Percentiles rank a stretch among this genome's conserved stretches.
These are phyloP conservation scores for Sclerurus mexicanus DNA, from an alignment of 2,113 vertebrate genomes.

Conservation along the genomic window DNA sequence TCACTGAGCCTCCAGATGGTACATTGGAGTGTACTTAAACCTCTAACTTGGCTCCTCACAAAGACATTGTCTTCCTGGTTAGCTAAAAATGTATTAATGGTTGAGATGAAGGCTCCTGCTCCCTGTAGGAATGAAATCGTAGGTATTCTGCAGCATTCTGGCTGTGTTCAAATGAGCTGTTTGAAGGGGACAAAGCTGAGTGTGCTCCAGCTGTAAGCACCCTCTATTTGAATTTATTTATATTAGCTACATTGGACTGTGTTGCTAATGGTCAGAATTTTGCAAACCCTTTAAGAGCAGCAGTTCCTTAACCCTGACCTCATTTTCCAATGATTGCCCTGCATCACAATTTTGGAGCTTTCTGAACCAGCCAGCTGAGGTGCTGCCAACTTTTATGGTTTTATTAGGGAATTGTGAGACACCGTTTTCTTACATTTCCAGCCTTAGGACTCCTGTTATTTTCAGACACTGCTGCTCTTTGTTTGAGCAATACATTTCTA, in stretches of 20 bases:
- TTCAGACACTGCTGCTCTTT: background rate
- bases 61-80: background rate
- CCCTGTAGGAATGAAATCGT: background rate
- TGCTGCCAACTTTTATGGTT: background rate
- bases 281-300: background rate
- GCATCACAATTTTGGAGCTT: background rate
- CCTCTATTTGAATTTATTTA: background rate
- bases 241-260: background rate
- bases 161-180: background rate
- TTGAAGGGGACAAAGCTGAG: background rate
- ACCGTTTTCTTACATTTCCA: background rate
- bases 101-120: background rate
- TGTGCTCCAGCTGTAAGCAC: background rate
- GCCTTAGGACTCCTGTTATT: background rate
- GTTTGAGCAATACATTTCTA: background rate
- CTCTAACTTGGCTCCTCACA: background rate
- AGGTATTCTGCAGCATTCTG: background rate
- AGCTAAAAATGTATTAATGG: background rate
- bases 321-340: background rate
- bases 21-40: background rate
- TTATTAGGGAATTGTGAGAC: background rate
- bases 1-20: slow-evolving; percentile 57
- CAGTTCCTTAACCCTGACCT: background rate
- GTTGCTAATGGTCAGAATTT: background rate
- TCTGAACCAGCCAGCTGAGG: background rate